A percentile compares a stretch with the other conserved stretches of the same genome.
These are phyloP conservation scores for Bombus cullumanus DNA, from an alignment of 1,140 invertebrate genomes.

Conservation along the genomic window DNA sequence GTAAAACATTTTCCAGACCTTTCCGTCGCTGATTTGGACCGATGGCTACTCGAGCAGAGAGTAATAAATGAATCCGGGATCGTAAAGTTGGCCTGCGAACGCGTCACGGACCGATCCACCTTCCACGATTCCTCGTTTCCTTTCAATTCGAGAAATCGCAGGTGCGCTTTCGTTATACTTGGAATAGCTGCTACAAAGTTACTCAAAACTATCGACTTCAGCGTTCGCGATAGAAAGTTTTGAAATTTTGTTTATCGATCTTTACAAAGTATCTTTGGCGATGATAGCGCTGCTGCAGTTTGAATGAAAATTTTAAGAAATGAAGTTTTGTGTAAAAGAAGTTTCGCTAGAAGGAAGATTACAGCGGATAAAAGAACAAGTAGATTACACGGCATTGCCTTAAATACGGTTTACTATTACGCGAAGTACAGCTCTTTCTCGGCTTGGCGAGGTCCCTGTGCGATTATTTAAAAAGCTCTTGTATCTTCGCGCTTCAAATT, in stretches of 20 bases:
- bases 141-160: neutral
- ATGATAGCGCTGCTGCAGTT: neutral
- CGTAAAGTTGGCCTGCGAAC: slow-evolving; percentile 34
- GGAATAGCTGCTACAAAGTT: neutral
- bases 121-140: neutral
- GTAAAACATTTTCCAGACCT: slow-evolving; percentile 42
- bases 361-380: slow-evolving; percentile 1
- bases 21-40: neutral
- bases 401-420: slow-evolving; percentile 10
- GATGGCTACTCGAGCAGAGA: slow-evolving; percentile 37
- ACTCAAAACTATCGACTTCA: neutral
- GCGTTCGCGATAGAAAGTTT: neutral
- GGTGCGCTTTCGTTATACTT: neutral
- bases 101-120: neutral
- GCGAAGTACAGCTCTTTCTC: too few relatives aligned
- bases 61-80: slow-evolving; percentile 51
- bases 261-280: neutral
- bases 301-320: neutral
- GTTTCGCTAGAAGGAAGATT: neutral
- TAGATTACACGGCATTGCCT: neutral
- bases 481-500: slow-evolving; percentile 24
- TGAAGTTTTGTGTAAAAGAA: neutral
- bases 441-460: neutral
- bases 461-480: slow-evolving; percentile 31
- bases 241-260: neutral